Conservation (phyloP, 2,888 invertebrate species). For the Pammene fasciana region DNA sequence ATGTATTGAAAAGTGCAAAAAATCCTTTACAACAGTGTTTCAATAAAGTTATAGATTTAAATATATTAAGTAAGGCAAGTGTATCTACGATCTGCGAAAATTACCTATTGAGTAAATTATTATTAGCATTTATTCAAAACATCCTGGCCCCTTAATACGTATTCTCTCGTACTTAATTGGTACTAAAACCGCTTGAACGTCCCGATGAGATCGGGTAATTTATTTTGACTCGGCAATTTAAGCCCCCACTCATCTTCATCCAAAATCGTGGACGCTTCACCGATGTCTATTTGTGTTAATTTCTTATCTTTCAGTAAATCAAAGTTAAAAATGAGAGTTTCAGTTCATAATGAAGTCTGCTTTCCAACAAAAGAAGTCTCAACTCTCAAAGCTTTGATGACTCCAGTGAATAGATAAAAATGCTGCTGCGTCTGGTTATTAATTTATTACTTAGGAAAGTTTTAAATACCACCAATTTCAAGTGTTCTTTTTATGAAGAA, state of each 20-base stretch:
- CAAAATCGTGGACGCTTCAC: slow-evolving; percentile 14
- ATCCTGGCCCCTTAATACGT: neutral
- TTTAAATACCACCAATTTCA: no score
- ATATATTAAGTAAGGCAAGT: neutral
- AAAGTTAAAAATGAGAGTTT: slow-evolving; percentile 10
- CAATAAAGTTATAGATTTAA: no score
- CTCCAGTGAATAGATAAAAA: neutral
- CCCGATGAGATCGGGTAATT: slow-evolving; percentile 26
- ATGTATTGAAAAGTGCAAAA: no score
- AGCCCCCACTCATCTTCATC: slow-evolving; percentile 12
- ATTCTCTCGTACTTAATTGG: slow-evolving; percentile 20
- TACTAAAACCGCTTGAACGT: slow-evolving; percentile 21
- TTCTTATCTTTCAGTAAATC: slow-evolving; percentile 5
- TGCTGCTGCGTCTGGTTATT: neutral
- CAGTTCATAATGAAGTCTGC: neutral
- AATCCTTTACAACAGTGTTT: no score
- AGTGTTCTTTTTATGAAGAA: no score
- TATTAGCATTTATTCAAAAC: slow-evolving; percentile 10
- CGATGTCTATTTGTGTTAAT: slow-evolving; percentile 23
- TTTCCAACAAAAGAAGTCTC: neutral
- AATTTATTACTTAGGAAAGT: neutral
- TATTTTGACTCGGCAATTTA: slow-evolving; percentile 31
- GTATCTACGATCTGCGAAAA: neutral
- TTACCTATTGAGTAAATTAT: neutral
- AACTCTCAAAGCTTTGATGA: neutral